Percentiles rank a stretch among this genome's conserved stretches.
Conservation (phyloP, 1,140 invertebrate species). For the Drosophila kikkawai region DNA sequence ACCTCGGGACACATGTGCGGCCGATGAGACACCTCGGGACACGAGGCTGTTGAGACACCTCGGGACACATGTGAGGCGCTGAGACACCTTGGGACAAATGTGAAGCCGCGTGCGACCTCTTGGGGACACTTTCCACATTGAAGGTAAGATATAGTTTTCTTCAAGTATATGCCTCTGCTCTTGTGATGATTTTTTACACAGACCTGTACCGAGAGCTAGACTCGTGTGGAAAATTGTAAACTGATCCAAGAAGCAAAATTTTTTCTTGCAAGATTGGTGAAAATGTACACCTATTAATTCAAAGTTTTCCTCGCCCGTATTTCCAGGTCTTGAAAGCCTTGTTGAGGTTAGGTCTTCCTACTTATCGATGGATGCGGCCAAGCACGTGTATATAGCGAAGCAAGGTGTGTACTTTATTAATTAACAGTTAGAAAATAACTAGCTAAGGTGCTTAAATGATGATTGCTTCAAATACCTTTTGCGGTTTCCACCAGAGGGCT, state of each 20-base stretch:
- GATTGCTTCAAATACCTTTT: slow-evolving; percentile 87
- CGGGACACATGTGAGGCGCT: background rate
- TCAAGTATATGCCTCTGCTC: background rate
- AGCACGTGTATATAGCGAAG: background rate
- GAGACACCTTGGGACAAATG: slow-evolving; percentile 1
- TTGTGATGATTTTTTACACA: slow-evolving; percentile 72
- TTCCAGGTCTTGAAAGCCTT: background rate
- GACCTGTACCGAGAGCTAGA: slow-evolving; percentile 70
- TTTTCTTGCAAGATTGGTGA: background rate
- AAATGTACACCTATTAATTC: background rate
- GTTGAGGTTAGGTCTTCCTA: slow-evolving; percentile 49
- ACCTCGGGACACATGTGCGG: background rate
- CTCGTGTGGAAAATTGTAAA: slow-evolving; percentile 59
- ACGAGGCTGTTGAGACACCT: background rate
- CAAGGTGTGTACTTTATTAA: slow-evolving; percentile 27
- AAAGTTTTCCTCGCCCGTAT: background rate
- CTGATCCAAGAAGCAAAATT: slow-evolving; percentile 29
- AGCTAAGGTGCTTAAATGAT: slow-evolving; percentile 60
- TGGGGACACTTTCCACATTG: background rate
- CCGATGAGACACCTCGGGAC: slow-evolving; percentile 1
- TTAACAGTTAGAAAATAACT: too few species aligned
- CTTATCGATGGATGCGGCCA: background rate
- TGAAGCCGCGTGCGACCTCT: background rate
- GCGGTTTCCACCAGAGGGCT: slow-evolving; percentile 89
- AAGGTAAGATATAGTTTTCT: slow-evolving; percentile 14